Conservation (phyloP, 2,888 invertebrate species). For the Reticulitermes lucifugus region DNA sequence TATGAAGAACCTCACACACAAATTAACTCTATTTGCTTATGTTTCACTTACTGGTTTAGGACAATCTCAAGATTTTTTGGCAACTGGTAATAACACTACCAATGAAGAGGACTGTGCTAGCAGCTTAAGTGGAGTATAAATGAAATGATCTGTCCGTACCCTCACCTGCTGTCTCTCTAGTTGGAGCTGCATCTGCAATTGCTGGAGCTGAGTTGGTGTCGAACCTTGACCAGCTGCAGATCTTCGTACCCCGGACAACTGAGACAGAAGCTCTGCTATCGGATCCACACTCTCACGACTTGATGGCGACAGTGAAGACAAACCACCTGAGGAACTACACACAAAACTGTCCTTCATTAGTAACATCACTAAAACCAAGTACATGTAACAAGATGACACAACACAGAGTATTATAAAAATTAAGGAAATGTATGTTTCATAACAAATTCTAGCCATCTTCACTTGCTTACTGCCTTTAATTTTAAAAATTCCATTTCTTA, state of each 20-base stretch:
- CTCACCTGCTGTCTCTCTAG: conserved; percentile 89
- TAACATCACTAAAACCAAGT: not conserved
- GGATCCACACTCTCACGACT: conserved; percentile 96
- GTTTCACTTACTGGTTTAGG: too few species aligned
- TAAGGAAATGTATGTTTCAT: too few species aligned
- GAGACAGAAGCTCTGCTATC: conserved; percentile 94
- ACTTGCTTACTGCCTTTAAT: too few species aligned
- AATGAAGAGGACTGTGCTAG: too few species aligned
- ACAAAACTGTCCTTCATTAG: not conserved
- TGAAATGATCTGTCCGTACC: conserved; percentile 58
- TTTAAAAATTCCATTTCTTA: too few species aligned
- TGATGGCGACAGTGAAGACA: conserved; percentile 88
- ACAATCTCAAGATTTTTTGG: too few species aligned
- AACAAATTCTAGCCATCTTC: too few species aligned
- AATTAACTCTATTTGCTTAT: too few species aligned
- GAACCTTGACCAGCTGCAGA: conserved; percentile 69
- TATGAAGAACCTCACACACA: too few species aligned
- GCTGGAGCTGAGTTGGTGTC: conserved; percentile 86
- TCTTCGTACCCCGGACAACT: conserved; percentile 93
- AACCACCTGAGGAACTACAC: conserved; percentile 82
- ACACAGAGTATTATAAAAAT: too few species aligned
- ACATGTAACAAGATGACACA: not conserved
- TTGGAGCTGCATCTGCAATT: conserved; percentile 95
- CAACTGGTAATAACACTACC: too few species aligned
- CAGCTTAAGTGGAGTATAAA: not conserved